Percentiles rank a stretch among this genome's conserved stretches.
Conservation (phyloP, 1,140 invertebrate genomes). For the Aethina tumida region DNA sequence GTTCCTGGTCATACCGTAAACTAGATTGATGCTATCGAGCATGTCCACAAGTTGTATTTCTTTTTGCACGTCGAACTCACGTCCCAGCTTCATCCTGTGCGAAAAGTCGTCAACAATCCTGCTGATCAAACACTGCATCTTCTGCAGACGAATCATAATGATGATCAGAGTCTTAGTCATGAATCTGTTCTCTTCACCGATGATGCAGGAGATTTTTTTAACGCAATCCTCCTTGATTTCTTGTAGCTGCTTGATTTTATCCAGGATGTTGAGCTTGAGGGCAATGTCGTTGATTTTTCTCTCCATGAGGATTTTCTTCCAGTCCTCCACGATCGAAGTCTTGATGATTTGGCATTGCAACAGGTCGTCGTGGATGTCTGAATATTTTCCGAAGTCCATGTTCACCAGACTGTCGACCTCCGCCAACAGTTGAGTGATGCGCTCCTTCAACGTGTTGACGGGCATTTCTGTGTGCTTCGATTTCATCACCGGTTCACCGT, state of each 20-base stretch:
- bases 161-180: constrained; percentile 23
- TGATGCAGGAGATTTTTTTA: constrained; percentile 15
- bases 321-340: constrained; percentile 16
- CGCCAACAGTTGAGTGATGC: constrained; percentile 17
- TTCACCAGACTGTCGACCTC: constrained; percentile 24
- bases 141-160: constrained; percentile 21
- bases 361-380: constrained; percentile 19
- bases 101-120: constrained; percentile 23
- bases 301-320: constrained; percentile 24
- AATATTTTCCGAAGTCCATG: constrained; percentile 21
- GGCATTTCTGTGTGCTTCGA: constrained; percentile 15
- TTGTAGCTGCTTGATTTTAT: constrained; percentile 23
- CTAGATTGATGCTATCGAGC: constrained; percentile 18
- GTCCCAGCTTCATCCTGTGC: constrained; percentile 19
- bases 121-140: constrained; percentile 23
- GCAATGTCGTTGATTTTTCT: constrained; percentile 18
- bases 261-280: constrained; percentile 20
- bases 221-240: constrained; percentile 16
- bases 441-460: constrained; percentile 20
- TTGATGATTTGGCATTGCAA: constrained; percentile 22
- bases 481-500: background rate
- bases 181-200: constrained; percentile 20
- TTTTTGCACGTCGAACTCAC: constrained; percentile 16
- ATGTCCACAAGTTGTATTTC: constrained; percentile 27
- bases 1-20: constrained; percentile 13